Percentiles rank a stretch among this genome's conserved stretches.
These are phyloP conservation scores for Burhinus bistriatus DNA, from an alignment of 2,113 vertebrate species.

Conservation along the genomic window DNA sequence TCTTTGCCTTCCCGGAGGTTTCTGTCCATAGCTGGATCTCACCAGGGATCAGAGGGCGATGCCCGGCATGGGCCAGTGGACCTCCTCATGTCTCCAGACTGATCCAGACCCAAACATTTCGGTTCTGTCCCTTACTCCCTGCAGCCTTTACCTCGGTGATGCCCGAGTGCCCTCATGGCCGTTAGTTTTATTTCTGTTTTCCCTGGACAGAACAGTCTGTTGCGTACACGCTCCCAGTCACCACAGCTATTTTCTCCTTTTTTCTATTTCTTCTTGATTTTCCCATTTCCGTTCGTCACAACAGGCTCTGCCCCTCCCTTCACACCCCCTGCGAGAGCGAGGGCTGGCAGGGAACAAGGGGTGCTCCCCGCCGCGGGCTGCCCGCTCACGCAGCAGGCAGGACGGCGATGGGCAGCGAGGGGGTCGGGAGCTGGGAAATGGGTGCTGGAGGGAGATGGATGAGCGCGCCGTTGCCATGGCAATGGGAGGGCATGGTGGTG, in stretches of 20 bases:
- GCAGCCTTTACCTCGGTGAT: background rate
- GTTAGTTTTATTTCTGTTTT: background rate
- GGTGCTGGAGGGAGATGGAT: conserved; percentile 25
- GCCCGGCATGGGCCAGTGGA: background rate
- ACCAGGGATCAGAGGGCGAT: background rate
- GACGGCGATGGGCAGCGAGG: background rate
- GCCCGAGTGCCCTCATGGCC: background rate
- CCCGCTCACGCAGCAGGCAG: background rate
- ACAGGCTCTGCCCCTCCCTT: background rate
- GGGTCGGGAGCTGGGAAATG: background rate
- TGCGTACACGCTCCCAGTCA: background rate
- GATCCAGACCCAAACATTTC: background rate
- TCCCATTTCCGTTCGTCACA: background rate
- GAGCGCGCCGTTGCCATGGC: background rate
- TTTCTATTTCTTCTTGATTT: background rate
- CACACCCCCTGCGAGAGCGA: too few relatives aligned
- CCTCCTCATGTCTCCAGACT: background rate
- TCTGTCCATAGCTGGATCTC: background rate
- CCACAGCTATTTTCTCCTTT: background rate
- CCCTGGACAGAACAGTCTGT: background rate
- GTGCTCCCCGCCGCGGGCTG: background rate
- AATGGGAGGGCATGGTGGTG: background rate
- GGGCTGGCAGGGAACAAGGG: background rate
- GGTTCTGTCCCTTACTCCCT: too few relatives aligned
- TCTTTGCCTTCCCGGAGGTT: background rate